Percentiles rank a stretch among this genome's conserved stretches.
Conservation (phyloP, 2,797 vertebrate genomes). For the Gobio occitaniae region DNA sequence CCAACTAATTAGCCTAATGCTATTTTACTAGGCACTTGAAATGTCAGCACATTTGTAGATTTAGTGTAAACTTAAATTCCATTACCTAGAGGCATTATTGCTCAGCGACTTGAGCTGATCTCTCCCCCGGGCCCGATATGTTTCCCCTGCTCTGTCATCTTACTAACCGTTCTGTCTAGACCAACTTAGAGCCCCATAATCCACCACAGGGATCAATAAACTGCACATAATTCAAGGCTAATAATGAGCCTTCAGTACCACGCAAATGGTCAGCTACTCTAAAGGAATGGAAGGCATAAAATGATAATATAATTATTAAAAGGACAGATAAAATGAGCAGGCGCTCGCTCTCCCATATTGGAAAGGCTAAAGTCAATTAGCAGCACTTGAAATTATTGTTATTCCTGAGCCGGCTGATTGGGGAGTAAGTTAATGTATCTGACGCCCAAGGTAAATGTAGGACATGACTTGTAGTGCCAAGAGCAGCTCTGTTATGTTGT, state of each 20-base stretch:
- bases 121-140: conserved; percentile 95
- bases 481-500: conserved; percentile 10
- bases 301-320: conserved; percentile 99
- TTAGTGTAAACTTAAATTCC: conserved; percentile 99
- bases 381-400: conserved; percentile 89
- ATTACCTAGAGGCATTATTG: conserved; percentile 99
- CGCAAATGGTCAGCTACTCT: conserved; percentile 95
- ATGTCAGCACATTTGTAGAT: conserved; percentile 97
- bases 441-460: conserved; percentile 78
- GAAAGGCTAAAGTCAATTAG: conserved; percentile 87
- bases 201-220: conserved; percentile 99
- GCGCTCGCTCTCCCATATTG: conserved; percentile 82
- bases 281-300: conserved; percentile 92
- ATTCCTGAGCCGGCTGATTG: conserved; percentile 83
- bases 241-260: conserved; percentile 99
- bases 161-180: conserved; percentile 99
- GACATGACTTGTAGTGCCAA: conserved; percentile 54
- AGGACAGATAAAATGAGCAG: conserved; percentile 98
- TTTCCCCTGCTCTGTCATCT: conserved; percentile 96
- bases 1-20: conserved; percentile 98
- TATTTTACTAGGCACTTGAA: conserved; percentile 96
- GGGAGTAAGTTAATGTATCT: conserved; percentile 78
- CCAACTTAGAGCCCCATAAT: conserved; percentile 99
- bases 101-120: conserved; percentile 92
- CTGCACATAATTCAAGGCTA: conserved; percentile 99